Conservation (phyloP, 2,797 vertebrate genomes). For the Syndactyla subalaris region DNA sequence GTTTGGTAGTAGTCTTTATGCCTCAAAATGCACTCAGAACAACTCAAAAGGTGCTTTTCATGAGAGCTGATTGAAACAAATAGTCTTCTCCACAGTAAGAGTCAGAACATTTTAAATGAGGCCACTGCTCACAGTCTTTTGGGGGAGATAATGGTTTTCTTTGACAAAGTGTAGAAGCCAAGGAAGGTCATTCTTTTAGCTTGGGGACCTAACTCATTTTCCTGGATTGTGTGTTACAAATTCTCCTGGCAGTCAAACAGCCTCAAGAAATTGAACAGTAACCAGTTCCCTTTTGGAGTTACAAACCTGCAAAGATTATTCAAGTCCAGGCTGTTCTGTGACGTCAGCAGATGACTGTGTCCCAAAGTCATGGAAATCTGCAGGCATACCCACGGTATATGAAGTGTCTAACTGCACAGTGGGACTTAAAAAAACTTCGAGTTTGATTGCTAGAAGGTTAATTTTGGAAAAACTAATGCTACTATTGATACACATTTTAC, state of each 20-base stretch:
- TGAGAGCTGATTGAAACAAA: background rate
- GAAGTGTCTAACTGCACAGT: background rate
- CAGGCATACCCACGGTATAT: background rate
- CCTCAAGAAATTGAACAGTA: background rate
- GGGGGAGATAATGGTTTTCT: background rate
- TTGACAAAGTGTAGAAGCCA: background rate
- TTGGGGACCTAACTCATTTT: background rate
- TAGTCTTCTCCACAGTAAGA: background rate
- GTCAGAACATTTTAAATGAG: background rate
- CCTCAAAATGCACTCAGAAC: background rate
- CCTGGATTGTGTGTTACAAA: background rate
- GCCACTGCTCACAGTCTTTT: background rate
- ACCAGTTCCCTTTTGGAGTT: background rate
- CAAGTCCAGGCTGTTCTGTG: background rate
- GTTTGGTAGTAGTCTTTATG: background rate
- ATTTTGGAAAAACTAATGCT: background rate
- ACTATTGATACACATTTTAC: background rate
- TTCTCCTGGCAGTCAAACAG: background rate
- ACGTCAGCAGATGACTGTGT: background rate
- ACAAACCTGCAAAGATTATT: background rate
- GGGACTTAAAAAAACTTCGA: background rate
- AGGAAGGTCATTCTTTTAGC: background rate
- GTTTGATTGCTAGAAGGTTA: background rate
- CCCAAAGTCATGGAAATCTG: background rate
- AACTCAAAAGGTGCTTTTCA: background rate